Evolutionary conservation across 2,888 invertebrate genomes (phyloP), one percentile per base, ranked within the genome.

Genomic region (Drosophila neotestacea): DNA sequence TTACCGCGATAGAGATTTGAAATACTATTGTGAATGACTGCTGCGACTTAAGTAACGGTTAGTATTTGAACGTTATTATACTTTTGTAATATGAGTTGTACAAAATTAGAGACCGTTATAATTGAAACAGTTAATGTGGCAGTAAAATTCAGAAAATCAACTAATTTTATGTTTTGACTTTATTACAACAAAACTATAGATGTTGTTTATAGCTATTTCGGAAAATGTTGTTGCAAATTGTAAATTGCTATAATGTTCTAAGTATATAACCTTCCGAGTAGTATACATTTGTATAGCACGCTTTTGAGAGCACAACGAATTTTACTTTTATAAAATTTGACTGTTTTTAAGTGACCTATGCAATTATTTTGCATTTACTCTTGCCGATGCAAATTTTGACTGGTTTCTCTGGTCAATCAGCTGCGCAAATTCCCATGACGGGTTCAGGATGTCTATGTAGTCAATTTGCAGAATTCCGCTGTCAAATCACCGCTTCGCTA

Each of bases 401-500:
- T 38, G 7, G 16, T 46, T 55, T 32, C 13, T 6, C 30, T 22
- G 55, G 50, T 51, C 60, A 58, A 46, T 63, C 63, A 63, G 46
- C 41, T 60, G 63, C 41, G 9, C 38, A 44, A 46, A 75, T 72
- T 75, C 75, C 75, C 75, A 46, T 2, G 39, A 44, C 71, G 36
- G 36, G 10, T 59, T 6, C 28, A 34, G 10, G 16, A 41, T 48
- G 28, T 58, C 67, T 16, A 55, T 74, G 59, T 22, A 56, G 60
- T 78, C 81, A 77, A 79, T 83, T 83, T 83, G 51, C 60, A 36
- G 36, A 68, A 71, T 67, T 61, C 27, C 32, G 62, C 55, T 41
- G 48, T 38, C 75, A 75, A 75, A 75, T 74, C 67, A 59, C 54
- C 44, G 71, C n/a, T 28, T 27, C 46, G 46, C 55, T 60, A 51